Percentiles rank a stretch among this genome's conserved stretches.
These are phyloP conservation scores for Gallinago media DNA, from an alignment of 2,113 vertebrate genomes.

Conservation along the genomic window DNA sequence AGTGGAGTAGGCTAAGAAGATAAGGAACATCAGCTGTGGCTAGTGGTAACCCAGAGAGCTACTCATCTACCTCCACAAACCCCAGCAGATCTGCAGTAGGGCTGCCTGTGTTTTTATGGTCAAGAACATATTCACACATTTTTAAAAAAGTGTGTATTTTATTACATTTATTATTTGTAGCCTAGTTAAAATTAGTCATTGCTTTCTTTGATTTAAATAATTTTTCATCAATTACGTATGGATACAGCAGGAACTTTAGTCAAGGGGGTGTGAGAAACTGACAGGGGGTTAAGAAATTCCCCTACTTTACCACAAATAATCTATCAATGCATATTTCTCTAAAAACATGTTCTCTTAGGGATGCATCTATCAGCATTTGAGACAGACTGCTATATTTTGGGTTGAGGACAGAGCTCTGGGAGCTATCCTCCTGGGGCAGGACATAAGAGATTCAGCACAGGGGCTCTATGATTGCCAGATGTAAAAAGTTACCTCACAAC, in stretches of 20 bases:
- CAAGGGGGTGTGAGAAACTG: background rate
- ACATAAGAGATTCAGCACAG: background rate
- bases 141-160: background rate
- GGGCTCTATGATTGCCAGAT: background rate
- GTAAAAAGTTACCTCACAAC: background rate
- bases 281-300: background rate
- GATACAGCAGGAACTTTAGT: background rate
- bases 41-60: background rate
- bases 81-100: background rate
- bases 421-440: background rate
- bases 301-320: background rate
- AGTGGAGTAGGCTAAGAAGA: background rate
- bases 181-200: background rate
- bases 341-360: background rate
- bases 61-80: background rate
- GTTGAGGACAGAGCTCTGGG: background rate
- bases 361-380: background rate
- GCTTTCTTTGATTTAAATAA: background rate
- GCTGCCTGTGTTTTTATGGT: accelerated
- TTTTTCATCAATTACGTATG: background rate
- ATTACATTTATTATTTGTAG: background rate
- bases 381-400: accelerated
- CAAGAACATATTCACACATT: background rate
- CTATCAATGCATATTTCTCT: background rate
- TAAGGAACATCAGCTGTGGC: background rate